Evolutionary conservation across 2,888 invertebrate species (phyloP).

Genomic region (Caenorhabditis doughertyi): DNA sequence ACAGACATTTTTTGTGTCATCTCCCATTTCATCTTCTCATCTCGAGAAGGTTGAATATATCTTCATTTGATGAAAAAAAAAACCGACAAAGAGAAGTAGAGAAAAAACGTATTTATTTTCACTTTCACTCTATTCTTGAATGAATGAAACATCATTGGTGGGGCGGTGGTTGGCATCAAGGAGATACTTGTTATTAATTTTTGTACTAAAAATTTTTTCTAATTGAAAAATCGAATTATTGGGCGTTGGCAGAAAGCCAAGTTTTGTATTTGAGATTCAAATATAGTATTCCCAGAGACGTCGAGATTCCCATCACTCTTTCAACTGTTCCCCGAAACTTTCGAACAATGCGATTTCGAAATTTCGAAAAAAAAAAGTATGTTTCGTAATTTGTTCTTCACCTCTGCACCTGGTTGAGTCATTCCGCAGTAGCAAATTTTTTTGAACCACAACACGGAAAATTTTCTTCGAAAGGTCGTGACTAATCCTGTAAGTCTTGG

Average conservation of each 20-base stretch:
- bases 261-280: not conserved
- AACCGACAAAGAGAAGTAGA: constrained; percentile 1
- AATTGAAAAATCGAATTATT: not conserved
- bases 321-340: no score
- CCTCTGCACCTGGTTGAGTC: not conserved
- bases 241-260: not conserved
- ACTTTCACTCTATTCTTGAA: constrained; percentile 40
- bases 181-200: constrained; percentile 31
- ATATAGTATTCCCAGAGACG: no score
- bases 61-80: constrained; percentile 39
- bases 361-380: not conserved
- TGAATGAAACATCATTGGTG: constrained; percentile 46
- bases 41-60: constrained; percentile 38
- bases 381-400: not conserved
- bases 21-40: constrained; percentile 8
- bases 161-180: not conserved
- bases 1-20: constrained; percentile 1
- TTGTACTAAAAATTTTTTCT: no score
- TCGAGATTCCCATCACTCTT: no score
- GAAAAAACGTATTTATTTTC: constrained; percentile 4
- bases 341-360: not conserved
- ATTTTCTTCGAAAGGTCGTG: not conserved
- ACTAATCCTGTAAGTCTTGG: not conserved
- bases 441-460: not conserved
- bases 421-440: not conserved